These are phyloP conservation scores for Chrysocyon brachyurus DNA, from an alignment of 2,797 vertebrate genomes.

Conservation along the genomic window DNA sequence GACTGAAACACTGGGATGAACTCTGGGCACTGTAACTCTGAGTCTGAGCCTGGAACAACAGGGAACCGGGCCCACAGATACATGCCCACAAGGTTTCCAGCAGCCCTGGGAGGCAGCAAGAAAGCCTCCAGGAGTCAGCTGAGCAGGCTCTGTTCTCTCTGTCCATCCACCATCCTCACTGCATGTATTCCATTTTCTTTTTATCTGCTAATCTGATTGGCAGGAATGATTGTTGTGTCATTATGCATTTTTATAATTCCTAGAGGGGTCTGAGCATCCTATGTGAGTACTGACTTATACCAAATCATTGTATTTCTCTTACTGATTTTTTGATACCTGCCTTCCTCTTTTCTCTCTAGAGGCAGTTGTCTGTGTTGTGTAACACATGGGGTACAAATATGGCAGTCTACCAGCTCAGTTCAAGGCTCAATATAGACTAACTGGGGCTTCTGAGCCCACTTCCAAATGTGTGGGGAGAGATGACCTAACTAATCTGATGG, in stretches of 20 bases:
- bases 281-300: neutral
- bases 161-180: neutral
- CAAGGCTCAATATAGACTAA: neutral
- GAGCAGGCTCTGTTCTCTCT: neutral
- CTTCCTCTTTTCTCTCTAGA: neutral
- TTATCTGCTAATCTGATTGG: neutral
- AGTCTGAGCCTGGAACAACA: neutral
- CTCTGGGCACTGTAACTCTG: neutral
- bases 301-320: neutral
- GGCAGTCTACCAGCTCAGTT: neutral
- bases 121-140: neutral
- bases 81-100: neutral
- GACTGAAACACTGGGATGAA: neutral
- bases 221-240: neutral
- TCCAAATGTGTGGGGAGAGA: neutral
- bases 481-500: neutral
- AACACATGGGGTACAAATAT: neutral
- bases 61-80: neutral
- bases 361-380: neutral
- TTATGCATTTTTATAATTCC: neutral
- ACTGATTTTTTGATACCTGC: neutral
- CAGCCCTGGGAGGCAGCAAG: neutral
- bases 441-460: neutral
- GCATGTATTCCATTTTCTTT: neutral
- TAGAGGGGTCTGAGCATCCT: neutral